Evolutionary conservation across 2,797 vertebrate genomes (phyloP), one percentile per base, ranked within the genome.

Genomic region (Coreius guichenoti): DNA sequence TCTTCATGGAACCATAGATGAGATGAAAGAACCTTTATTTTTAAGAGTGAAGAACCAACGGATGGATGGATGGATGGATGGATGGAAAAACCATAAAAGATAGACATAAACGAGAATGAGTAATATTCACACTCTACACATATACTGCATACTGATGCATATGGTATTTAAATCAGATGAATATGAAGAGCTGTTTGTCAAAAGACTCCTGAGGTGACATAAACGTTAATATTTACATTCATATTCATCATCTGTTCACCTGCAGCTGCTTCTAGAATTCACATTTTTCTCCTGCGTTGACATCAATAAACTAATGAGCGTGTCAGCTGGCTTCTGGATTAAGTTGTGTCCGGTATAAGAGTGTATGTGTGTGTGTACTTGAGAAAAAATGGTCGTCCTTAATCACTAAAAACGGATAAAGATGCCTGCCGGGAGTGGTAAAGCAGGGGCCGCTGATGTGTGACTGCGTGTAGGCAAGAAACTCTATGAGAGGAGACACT

Each of bases 281-380:
- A 87, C 61, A 81, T 77, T 47, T 79, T 85, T 86, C 68, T 86
- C 77, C 80, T 88, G 81, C 83, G 69, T 65, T 80, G 72, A 82
- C 86, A 85, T 77, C n/a, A 69, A 49, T 74, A 88, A 82, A 87
- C 70, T 84, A 86, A 87, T 82, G 61, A 72, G 80, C 19, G 43
- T 84, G 87, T 87, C 86, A 87, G 81, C 75, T 89, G 73, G 75
- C 77, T 63, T 45, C 77, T 83, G 70, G 84, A 88, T 82, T 88
- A 86, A 84, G 81, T 84, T 87, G 72, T 23, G 63, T 83, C 58
- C 43, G 69, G 49, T 87, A 54, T 82, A 26, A 43, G 61, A 54
- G 76, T 63, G 65, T 39, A 49, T 70, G 67, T 61, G 65, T 29
- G 67, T 83, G 76, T 83, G 63, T 43, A 26, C 43, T 26, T 82